Evolutionary conservation across 1,140 invertebrate genomes (phyloP).

Genomic region (Archegozetes longisetosus): DNA sequence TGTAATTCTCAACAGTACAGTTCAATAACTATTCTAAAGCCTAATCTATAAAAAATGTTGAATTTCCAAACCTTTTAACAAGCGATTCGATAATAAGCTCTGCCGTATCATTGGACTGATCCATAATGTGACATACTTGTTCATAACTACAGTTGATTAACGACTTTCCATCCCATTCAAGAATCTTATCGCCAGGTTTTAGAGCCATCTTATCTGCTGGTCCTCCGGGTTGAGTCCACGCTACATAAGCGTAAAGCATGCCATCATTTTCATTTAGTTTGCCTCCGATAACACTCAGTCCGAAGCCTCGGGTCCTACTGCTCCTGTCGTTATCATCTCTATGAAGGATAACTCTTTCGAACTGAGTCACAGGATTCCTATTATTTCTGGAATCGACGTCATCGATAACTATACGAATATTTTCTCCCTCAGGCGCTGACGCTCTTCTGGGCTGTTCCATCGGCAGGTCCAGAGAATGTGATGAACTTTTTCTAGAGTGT

Average conservation of each 20-base stretch:
- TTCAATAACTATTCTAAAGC: no score
- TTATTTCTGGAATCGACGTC: slow-evolving; percentile 35
- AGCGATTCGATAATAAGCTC: slow-evolving; percentile 57
- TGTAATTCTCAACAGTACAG: no score
- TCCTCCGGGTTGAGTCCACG: slow-evolving; percentile 74
- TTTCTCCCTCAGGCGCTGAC: slow-evolving; percentile 60
- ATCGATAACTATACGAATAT: slow-evolving; percentile 79
- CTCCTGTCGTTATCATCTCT: slow-evolving; percentile 17
- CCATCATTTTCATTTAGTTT: slow-evolving; percentile 57
- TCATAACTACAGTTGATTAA: slow-evolving; percentile 76
- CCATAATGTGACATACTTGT: slow-evolving; percentile 66
- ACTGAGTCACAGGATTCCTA: slow-evolving; percentile 5
- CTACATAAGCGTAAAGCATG: slow-evolving; percentile 68
- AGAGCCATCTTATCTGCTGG: slow-evolving; percentile 54
- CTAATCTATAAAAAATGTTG: no score
- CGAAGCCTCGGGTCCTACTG: slow-evolving; percentile 53
- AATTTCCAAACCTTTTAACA: slow-evolving; percentile 14
- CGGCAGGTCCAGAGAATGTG: slow-evolving; percentile 19
- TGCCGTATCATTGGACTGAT: slow-evolving; percentile 56
- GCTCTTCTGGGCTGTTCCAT: slow-evolving; percentile 19
- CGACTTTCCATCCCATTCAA: slow-evolving; percentile 67
- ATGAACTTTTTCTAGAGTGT: slow-evolving; percentile 11
- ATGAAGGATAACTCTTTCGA: slow-evolving; percentile 20
- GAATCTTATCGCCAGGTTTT: slow-evolving; percentile 32
- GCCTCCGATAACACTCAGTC: slow-evolving; percentile 80